phyloP scores from a whole-genome alignment of 2,113 vertebrate species.

The Pristiophorus japonicus region DNA sequence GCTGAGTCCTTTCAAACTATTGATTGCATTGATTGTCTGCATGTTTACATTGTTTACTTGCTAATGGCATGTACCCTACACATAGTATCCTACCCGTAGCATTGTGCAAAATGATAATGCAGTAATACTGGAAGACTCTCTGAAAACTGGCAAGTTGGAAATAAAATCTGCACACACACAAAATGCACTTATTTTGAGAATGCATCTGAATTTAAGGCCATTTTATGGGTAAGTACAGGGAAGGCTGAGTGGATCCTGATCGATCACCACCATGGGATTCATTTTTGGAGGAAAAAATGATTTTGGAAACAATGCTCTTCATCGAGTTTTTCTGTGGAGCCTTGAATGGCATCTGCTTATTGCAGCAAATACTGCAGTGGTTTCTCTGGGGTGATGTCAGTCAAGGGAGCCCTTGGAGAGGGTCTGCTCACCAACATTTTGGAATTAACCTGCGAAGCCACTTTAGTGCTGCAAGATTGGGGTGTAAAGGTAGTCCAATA shows the following conservation, averaged over 20 bases:
- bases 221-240: not conserved
- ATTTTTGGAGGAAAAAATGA: not conserved
- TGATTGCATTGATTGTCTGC: not conserved
- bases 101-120: too few relatives aligned
- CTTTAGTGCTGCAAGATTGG: not conserved
- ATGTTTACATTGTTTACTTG: not conserved
- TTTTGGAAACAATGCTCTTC: not conserved
- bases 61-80: not conserved
- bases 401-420: not conserved
- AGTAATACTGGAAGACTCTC: not conserved
- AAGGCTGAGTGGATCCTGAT: not conserved
- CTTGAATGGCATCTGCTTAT: not conserved
- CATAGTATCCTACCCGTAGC: not conserved
- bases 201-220: not conserved
- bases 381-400: constrained; percentile 1
- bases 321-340: not conserved
- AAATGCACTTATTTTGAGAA: not conserved
- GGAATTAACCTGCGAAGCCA: not conserved
- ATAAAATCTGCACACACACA: not conserved
- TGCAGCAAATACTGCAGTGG: not conserved
- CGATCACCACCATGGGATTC: not conserved
- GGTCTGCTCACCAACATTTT: not conserved
- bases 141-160: not conserved
- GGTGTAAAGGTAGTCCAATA: not conserved
- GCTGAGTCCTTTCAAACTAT: not conserved